Evolutionary conservation across 2,113 vertebrate genomes (phyloP).

Genomic region (Enhydra lutris): DNA sequence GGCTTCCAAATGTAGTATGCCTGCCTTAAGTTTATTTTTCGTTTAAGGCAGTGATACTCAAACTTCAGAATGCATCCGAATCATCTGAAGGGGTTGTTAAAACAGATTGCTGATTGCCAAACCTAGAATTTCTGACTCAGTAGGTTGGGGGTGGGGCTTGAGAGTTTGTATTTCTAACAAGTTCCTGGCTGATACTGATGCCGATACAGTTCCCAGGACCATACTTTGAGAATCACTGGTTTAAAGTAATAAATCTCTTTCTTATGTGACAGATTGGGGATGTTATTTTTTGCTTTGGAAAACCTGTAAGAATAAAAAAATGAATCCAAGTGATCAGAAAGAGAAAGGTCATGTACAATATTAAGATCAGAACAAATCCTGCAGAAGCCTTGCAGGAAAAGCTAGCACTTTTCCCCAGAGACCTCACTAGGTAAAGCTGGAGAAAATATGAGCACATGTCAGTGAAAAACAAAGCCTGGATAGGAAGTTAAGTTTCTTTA

Average conservation of each 20-base stretch:
- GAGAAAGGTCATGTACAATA: slow-evolving; percentile 6
- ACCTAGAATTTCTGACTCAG: background rate
- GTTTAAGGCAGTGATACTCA: background rate
- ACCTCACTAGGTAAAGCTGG: background rate
- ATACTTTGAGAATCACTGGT: slow-evolving; percentile 5
- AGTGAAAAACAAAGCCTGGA: background rate
- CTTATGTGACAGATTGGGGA: background rate
- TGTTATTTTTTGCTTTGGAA: background rate
- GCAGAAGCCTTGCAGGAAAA: background rate
- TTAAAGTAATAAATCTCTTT: slow-evolving; percentile 35
- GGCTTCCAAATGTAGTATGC: background rate
- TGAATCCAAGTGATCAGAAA: background rate
- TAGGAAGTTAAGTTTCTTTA: background rate
- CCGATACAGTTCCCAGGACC: background rate
- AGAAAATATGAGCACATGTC: background rate
- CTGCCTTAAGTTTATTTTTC: background rate
- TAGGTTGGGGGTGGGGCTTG: background rate
- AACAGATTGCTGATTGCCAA: background rate
- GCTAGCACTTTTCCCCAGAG: background rate
- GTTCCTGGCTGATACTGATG: background rate
- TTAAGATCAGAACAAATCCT: slow-evolving; percentile 11
- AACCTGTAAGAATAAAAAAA: background rate
- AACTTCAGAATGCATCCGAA: background rate
- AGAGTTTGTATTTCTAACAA: background rate
- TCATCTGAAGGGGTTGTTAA: background rate